phyloP scores from a whole-genome alignment of 2,888 invertebrate genomes.

The Bombyx huttoni region DNA sequence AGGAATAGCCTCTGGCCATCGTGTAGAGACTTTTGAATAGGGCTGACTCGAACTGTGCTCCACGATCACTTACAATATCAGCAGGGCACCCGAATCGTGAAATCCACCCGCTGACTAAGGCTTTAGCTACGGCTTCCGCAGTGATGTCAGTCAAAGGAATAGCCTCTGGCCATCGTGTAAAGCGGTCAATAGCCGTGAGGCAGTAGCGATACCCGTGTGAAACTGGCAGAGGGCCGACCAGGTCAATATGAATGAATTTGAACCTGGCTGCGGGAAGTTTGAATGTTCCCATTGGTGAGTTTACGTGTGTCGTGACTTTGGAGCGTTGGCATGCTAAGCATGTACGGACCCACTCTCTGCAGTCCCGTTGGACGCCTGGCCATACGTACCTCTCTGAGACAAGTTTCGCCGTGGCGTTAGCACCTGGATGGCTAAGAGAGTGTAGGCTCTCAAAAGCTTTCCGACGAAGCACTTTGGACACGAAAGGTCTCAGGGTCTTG shows the following conservation, averaged over 20 bases:
- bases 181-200: slow-evolving; percentile 13
- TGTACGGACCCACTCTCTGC: slow-evolving; percentile 16
- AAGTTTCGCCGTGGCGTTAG: slow-evolving; percentile 10
- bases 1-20: slow-evolving; percentile 30
- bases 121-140: slow-evolving; percentile 23
- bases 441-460: slow-evolving; percentile 13
- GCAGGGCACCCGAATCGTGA: slow-evolving; percentile 32
- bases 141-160: slow-evolving; percentile 25
- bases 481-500: slow-evolving; percentile 9
- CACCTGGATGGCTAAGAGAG: slow-evolving; percentile 13
- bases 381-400: slow-evolving; percentile 18
- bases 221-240: slow-evolving; percentile 9
- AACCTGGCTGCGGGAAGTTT: slow-evolving; percentile 6
- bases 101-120: slow-evolving; percentile 31
- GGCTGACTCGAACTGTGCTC: slow-evolving; percentile 2
- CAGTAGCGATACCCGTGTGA: slow-evolving; percentile 10
- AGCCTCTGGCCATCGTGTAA: slow-evolving; percentile 32
- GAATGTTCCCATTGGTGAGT: slow-evolving; percentile 7
- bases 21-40: slow-evolving; percentile 10
- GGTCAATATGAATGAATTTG: slow-evolving; percentile 7
- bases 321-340: slow-evolving; percentile 19
- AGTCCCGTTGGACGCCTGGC: slow-evolving; percentile 26
- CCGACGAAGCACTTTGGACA: slow-evolving; percentile 7
- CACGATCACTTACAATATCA: slow-evolving; percentile 5
- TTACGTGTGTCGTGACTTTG: slow-evolving; percentile 22